phyloP scores from a whole-genome alignment of 2,113 vertebrate species.

The Lonchura striata region DNA sequence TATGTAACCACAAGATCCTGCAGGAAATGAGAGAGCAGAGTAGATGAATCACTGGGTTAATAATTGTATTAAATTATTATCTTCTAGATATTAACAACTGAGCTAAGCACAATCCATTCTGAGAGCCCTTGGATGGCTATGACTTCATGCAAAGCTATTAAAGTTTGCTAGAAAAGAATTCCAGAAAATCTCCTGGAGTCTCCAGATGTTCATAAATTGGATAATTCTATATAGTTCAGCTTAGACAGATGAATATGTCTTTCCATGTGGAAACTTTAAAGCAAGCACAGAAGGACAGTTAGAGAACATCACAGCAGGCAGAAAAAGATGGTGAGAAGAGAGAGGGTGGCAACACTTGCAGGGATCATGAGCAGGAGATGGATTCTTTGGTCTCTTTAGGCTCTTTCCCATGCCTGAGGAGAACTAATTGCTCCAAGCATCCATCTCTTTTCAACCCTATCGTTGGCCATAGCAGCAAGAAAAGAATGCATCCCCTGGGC shows the following conservation, averaged over 20 bases:
- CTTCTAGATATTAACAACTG: background rate
- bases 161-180: background rate
- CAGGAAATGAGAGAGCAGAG: background rate
- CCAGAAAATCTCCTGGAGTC: background rate
- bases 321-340: background rate
- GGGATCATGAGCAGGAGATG: background rate
- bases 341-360: background rate
- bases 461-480: background rate
- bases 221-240: background rate
- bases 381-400: background rate
- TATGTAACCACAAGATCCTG: background rate
- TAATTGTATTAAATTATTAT: background rate
- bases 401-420: background rate
- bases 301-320: background rate
- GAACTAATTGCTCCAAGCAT: background rate
- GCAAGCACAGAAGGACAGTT: background rate
- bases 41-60: background rate
- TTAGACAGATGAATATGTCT: background rate
- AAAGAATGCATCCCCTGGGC: background rate
- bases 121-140: background rate
- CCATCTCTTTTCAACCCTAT: background rate
- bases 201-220: background rate
- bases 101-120: background rate
- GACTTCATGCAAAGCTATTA: background rate
- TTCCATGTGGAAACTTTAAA: background rate